Evolutionary conservation across 2,113 vertebrate genomes (phyloP).

Genomic region (Onychostruthus taczanowskii): DNA sequence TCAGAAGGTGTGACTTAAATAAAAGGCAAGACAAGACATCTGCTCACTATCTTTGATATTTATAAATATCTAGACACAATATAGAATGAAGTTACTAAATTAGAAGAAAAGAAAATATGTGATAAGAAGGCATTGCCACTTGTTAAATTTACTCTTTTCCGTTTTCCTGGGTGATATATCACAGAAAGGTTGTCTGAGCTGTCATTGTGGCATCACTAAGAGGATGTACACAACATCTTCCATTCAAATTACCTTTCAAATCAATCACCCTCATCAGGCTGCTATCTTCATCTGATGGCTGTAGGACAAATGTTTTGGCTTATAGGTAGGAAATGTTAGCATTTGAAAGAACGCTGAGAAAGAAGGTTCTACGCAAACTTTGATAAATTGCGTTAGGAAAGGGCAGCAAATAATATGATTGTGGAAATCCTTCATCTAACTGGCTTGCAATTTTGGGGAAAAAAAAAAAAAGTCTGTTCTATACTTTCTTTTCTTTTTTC

Average conservation of each 20-base stretch:
- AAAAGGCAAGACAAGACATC: background rate
- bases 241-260: conserved; percentile 63
- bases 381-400: conserved; percentile 26
- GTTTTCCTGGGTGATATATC: conserved; percentile 32
- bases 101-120: conserved; percentile 27
- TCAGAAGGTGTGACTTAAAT: background rate
- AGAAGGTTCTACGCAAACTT: background rate
- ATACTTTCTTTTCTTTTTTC: too few species aligned
- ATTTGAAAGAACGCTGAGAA: conserved; percentile 31
- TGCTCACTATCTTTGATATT: conserved; percentile 9
- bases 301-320: conserved; percentile 59
- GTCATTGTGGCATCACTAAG: conserved; percentile 45
- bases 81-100: conserved; percentile 19
- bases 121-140: conserved; percentile 41
- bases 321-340: conserved; percentile 38
- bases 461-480: background rate
- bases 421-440: conserved; percentile 14
- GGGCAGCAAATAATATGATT: background rate
- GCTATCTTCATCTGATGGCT: conserved; percentile 39
- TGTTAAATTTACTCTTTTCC: conserved; percentile 60
- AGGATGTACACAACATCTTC: conserved; percentile 55
- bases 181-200: conserved; percentile 47
- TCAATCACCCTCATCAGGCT: conserved; percentile 58
- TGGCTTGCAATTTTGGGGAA: background rate
- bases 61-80: background rate